Conservation (phyloP, 2,113 vertebrate genomes). For the Struthidea cinerea region DNA sequence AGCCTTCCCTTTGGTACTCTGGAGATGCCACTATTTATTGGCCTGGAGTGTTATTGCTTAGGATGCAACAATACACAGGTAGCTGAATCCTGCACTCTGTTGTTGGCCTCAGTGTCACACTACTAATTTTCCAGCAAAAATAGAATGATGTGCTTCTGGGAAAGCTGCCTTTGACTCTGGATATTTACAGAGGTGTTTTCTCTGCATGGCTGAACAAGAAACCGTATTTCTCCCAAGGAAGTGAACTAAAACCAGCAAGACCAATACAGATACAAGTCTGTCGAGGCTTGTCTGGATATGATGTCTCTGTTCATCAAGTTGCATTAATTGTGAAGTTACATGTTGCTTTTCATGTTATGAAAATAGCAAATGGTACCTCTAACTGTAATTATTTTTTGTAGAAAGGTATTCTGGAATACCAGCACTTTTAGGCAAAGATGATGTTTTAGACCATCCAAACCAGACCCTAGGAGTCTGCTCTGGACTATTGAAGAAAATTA, state of each 20-base stretch:
- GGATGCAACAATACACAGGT: not conserved
- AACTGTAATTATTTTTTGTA: not conserved
- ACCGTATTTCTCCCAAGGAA: not conserved
- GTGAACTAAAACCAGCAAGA: not conserved
- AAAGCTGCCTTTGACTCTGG: not conserved
- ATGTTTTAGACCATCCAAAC: not conserved
- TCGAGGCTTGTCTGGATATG: not conserved
- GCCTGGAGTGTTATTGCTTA: not conserved
- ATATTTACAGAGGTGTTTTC: not conserved
- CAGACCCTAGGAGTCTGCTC: not conserved
- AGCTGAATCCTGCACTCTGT: not conserved
- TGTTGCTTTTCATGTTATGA: not conserved
- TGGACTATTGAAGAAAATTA: not conserved
- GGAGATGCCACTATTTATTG: not conserved
- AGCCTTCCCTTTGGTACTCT: not conserved
- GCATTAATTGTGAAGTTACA: not conserved
- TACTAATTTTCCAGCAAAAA: not conserved
- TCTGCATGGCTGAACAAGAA: not conserved
- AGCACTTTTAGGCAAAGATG: not conserved
- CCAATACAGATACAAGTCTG: not conserved
- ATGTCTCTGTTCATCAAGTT: not conserved
- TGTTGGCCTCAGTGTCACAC: not conserved
- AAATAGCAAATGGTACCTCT: not conserved
- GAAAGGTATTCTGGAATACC: not conserved
- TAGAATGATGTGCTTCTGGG: accelerated